phyloP scores from a whole-genome alignment of 2,113 vertebrate genomes.

The Onychostruthus taczanowskii region DNA sequence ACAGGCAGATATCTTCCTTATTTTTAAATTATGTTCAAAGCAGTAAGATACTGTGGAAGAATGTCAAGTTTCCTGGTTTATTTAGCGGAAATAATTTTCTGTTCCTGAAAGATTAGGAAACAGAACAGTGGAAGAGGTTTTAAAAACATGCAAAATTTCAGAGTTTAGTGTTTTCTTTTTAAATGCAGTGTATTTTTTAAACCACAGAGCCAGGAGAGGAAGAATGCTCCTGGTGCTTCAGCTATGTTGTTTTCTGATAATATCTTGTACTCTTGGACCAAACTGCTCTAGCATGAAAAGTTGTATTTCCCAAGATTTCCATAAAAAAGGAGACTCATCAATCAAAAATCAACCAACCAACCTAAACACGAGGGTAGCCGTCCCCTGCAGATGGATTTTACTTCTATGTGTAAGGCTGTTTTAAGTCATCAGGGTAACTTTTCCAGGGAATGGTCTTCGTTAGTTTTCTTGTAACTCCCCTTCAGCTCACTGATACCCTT shows the following conservation, averaged over 20 bases:
- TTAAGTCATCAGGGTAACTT: background rate
- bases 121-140: background rate
- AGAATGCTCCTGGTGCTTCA: background rate
- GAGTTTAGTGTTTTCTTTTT: background rate
- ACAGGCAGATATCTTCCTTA: background rate
- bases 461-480: background rate
- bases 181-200: background rate
- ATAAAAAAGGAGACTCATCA: background rate
- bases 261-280: background rate
- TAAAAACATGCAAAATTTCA: background rate
- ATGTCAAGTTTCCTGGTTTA: background rate
- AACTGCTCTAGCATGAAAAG: background rate
- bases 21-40: too few relatives aligned
- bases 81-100: background rate
- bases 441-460: background rate
- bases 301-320: background rate
- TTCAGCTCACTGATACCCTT: background rate
- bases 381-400: background rate
- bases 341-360: background rate
- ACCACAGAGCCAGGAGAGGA: background rate
- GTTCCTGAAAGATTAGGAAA: background rate
- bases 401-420: background rate
- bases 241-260: background rate
- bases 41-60: background rate
- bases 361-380: background rate